Base-by-base conservation (phyloP, 2,888 invertebrate species). In the Andrena camellia region DNA sequence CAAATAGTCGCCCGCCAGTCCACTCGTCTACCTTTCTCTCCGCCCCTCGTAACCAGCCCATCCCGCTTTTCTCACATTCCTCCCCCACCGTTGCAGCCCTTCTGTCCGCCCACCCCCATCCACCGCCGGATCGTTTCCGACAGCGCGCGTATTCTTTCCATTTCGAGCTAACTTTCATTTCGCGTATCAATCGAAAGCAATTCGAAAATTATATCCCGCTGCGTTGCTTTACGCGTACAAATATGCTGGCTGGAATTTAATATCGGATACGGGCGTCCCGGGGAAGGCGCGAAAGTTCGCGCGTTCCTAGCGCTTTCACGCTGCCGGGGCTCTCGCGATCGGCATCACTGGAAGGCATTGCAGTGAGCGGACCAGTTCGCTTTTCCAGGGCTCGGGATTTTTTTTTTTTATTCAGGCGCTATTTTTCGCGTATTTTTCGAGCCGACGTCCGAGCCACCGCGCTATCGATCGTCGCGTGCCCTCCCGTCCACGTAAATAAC, bases 151-250 rank as follows among this genome's bases (percentile, higher is more conserved):
- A 81, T 84, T 84, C 84, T 85, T 83, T 83, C 85, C 80, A 79
- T 84, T 84, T 81, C 86, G 74, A 74, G 80, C 76, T 74, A 42
- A 86, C 88, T 90, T 89, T 90, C 87, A 88, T 90, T 89, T 87
- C 84, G 85, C 80, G 87, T 88, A 91, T 90, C 90, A 90, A 91
- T 91, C 90, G 91, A 85, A 90, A 87, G 88, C 89, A 86, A 90
- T 87, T 88, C 78, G 83, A 88, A 90, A 91, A 90, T 90, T 87
- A 90, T 91, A 88, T 88, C 83, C 89, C 79, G 84, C 83, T 85
- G 84, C 86, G 85, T 86, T 85, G 88, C 86, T 88, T 88, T 79
- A 81, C 77, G 68, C 85, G 85, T 81, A 81, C 87, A 86, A 88
- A 89, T 89, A 90, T 89, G 80, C 83, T 83, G 76, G 75, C 71